These are phyloP conservation scores for Neosalanx taihuensis DNA, from an alignment of 2,797 vertebrate genomes.

Conservation along the genomic window DNA sequence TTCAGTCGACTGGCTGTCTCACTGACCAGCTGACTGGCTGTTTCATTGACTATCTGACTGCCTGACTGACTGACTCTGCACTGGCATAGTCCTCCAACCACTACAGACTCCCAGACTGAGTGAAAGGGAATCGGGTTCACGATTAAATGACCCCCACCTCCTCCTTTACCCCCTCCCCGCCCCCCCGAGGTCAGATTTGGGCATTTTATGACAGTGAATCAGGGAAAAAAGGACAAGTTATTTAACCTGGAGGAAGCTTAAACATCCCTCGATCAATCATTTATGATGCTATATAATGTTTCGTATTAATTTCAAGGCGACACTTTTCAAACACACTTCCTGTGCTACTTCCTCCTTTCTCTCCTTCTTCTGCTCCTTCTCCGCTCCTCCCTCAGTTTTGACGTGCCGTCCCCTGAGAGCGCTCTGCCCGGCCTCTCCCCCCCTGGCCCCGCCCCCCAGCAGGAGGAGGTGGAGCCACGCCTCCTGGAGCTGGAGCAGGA, in stretches of 20 bases:
- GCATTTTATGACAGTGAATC: no score
- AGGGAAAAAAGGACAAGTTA: no score
- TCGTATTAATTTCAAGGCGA: no score
- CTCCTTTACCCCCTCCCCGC: background rate
- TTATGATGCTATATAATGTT: no score
- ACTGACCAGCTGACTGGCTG: conserved; percentile 2
- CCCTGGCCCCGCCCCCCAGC: conserved; percentile 65
- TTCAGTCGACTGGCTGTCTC: background rate
- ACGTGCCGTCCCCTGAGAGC: conserved; percentile 52
- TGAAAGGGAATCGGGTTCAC: background rate
- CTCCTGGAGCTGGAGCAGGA: conserved; percentile 82
- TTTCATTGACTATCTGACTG: conserved; percentile 25
- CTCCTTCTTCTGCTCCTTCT: background rate
- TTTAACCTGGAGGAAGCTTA: no score
- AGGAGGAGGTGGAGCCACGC: conserved; percentile 83
- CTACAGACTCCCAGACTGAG: background rate
- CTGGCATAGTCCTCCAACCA: background rate
- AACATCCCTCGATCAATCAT: no score
- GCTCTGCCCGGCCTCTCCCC: conserved; percentile 47
- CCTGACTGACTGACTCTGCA: background rate
- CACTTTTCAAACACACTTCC: no score
- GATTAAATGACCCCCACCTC: background rate
- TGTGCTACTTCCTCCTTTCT: no score
- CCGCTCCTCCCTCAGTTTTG: conserved; percentile 49
- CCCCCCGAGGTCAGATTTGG: background rate